These are phyloP conservation scores for Lineus longissimus DNA, from an alignment of 1,140 invertebrate genomes.

Conservation along the genomic window DNA sequence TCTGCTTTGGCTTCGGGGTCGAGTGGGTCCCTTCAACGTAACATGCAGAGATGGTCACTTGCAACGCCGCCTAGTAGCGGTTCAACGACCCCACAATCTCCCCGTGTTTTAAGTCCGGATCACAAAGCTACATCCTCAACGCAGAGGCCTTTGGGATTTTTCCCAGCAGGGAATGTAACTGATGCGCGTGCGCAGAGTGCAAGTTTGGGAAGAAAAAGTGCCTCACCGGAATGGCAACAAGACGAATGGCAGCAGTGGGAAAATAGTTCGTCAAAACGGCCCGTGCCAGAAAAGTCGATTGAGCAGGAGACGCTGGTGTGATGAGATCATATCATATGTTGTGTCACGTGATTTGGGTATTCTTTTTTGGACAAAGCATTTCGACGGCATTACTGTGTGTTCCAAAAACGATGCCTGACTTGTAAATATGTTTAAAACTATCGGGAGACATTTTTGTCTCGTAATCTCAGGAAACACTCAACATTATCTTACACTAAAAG, in stretches of 20 bases:
- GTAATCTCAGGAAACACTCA: too few relatives aligned
- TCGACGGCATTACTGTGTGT: too few relatives aligned
- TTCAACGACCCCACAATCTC: constrained; percentile 5
- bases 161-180: not conserved
- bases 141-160: constrained; percentile 3
- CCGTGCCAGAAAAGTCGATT: constrained; percentile 33
- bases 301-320: constrained; percentile 25
- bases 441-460: too few relatives aligned
- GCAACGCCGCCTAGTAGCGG: not conserved
- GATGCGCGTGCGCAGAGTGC: not conserved
- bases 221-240: constrained; percentile 21
- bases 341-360: too few relatives aligned
- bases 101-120: not conserved
- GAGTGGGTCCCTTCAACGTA: too few relatives aligned
- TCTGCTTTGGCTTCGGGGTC: too few relatives aligned
- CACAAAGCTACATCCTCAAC: constrained; percentile 9
- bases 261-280: constrained; percentile 20
- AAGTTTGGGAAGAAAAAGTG: not conserved
- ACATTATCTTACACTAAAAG: too few relatives aligned
- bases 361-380: too few relatives aligned
- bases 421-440: too few relatives aligned
- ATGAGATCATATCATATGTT: not conserved
- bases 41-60: not conserved
- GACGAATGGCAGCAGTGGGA: constrained; percentile 27
- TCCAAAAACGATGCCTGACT: too few relatives aligned